phyloP scores from a whole-genome alignment of 2,888 invertebrate species.

The Hesperia comma region DNA sequence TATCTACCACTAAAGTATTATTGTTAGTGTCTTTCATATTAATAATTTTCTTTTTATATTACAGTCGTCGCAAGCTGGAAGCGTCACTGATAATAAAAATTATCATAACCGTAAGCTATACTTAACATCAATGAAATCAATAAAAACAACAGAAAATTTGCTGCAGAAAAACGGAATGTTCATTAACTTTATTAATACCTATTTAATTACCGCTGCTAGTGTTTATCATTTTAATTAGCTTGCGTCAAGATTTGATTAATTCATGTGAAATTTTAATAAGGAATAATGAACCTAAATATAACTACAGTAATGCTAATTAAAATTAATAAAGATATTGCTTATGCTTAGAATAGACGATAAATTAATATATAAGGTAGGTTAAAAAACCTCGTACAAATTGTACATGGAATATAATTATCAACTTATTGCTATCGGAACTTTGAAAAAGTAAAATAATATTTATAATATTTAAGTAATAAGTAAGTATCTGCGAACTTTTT shows the following conservation, averaged over 20 bases:
- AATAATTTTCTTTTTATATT: conserved; percentile 1
- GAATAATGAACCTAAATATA: conserved; percentile 2
- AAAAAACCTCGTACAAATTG: no score
- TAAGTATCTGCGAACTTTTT: no score
- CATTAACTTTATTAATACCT: conserved; percentile 13
- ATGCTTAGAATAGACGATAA: background rate
- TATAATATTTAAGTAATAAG: no score
- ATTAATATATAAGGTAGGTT: background rate
- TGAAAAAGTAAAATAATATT: no score
- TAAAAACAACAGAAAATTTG: background rate
- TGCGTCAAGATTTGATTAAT: conserved; percentile 31
- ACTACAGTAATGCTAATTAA: conserved; percentile 4
- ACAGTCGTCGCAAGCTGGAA: no score
- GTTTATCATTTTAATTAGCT: conserved; percentile 43
- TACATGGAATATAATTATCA: no score
- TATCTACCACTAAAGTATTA: background rate
- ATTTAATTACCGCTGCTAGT: conserved; percentile 39
- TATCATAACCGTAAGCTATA: background rate
- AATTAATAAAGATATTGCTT: background rate
- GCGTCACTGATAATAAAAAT: no score
- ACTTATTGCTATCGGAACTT: no score
- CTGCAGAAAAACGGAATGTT: conserved; percentile 8
- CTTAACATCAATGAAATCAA: background rate
- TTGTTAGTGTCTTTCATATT: no score
- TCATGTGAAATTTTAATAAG: conserved; percentile 43